Conservation (phyloP, 2,888 invertebrate genomes). For the Tryphoninae sp. region DNA sequence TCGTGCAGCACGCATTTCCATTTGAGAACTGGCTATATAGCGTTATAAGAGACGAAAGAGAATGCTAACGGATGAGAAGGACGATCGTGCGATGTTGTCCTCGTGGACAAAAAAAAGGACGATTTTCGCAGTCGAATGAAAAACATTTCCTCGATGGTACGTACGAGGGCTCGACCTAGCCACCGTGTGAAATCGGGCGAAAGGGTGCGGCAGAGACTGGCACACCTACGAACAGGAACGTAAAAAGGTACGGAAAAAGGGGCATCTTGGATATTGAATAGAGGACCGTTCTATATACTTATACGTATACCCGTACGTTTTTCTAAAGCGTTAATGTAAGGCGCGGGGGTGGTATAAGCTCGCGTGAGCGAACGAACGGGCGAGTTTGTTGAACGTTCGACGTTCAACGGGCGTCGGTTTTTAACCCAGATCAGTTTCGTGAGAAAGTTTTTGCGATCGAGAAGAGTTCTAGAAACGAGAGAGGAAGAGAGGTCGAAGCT, state of each 20-base stretch:
- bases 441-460: conserved; percentile 66
- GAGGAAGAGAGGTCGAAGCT: conserved; percentile 18
- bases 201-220: conserved; percentile 60
- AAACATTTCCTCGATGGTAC: conserved; percentile 46
- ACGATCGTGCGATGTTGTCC: conserved; percentile 37
- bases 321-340: conserved; percentile 56
- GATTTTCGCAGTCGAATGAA: conserved; percentile 48
- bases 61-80: conserved; percentile 47
- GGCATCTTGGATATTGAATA: conserved; percentile 75
- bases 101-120: neutral
- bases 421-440: conserved; percentile 72
- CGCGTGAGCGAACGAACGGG: conserved; percentile 54
- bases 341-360: conserved; percentile 49
- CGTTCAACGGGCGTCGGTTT: conserved; percentile 55
- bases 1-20: conserved; percentile 74
- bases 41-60: conserved; percentile 12
- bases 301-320: conserved; percentile 46
- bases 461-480: neutral
- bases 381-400: conserved; percentile 57
- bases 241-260: conserved; percentile 60
- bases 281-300: conserved; percentile 51
- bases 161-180: neutral
- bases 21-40: conserved; percentile 44
- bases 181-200: conserved; percentile 62
- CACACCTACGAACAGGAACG: neutral